phyloP scores from a whole-genome alignment of 2,113 vertebrate genomes.

The Piaya cayana region DNA sequence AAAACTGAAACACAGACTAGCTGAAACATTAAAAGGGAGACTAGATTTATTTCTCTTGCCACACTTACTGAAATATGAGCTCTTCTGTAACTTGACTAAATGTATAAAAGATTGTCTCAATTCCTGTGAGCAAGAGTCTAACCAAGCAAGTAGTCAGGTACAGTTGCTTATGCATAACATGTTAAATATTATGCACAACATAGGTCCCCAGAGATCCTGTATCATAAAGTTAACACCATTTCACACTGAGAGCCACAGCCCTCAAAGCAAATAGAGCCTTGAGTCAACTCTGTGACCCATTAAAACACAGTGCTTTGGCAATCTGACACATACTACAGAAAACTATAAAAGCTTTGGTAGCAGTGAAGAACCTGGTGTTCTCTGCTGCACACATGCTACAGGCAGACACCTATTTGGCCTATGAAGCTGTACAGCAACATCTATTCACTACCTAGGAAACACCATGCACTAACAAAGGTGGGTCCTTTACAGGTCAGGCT shows the following conservation, averaged over 20 bases:
- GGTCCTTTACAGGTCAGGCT: background rate
- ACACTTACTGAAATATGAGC: background rate
- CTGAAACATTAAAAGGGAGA: background rate
- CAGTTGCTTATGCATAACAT: background rate
- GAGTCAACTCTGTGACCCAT: background rate
- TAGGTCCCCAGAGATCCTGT: background rate
- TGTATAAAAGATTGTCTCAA: background rate
- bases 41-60: background rate
- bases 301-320: background rate
- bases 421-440: fast-evolving
- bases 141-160: background rate
- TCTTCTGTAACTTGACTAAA: background rate
- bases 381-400: background rate
- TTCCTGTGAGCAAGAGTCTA: background rate
- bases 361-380: background rate
- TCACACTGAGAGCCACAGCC: background rate
- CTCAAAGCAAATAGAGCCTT: background rate
- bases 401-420: background rate
- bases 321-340: fast-evolving
- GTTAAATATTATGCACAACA: background rate
- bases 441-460: background rate
- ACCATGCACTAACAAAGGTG: fast-evolving
- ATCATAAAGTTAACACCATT: background rate
- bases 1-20: background rate
- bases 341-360: background rate